Evolutionary conservation across 2,797 vertebrate species (phyloP).

Genomic region (Myioborus miniatus): DNA sequence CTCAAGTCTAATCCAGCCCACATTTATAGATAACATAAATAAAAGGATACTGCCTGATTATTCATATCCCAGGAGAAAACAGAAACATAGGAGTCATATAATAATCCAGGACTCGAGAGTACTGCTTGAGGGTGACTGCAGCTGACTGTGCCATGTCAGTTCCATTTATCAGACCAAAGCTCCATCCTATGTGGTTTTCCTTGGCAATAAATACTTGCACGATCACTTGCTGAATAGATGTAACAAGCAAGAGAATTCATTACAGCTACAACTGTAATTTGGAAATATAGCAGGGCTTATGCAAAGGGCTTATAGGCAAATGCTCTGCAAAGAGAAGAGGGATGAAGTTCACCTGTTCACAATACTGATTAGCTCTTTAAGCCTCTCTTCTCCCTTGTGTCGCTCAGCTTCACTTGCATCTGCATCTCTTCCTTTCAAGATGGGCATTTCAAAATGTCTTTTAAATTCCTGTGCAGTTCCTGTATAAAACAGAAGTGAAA

Average conservation of each 20-base stretch:
- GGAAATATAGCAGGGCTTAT: not conserved
- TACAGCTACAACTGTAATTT: not conserved
- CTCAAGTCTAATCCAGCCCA: not conserved
- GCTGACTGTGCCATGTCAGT: not conserved
- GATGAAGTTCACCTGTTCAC: constrained; percentile 86
- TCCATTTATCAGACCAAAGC: not conserved
- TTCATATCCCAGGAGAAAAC: not conserved
- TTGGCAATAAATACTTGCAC: not conserved
- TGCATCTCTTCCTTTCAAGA: constrained; percentile 93
- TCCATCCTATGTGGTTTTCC: not conserved
- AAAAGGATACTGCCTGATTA: not conserved
- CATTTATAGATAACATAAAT: not conserved
- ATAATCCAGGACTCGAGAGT: not conserved
- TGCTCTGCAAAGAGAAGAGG: not conserved
- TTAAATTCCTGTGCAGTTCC: constrained; percentile 97
- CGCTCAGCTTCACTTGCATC: constrained; percentile 88
- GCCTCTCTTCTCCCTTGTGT: constrained; percentile 88
- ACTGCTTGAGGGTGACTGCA: not conserved
- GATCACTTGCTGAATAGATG: not conserved
- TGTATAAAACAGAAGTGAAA: constrained; percentile 61
- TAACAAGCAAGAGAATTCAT: constrained; percentile 8
- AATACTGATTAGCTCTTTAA: constrained; percentile 90
- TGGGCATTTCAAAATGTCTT: constrained; percentile 93
- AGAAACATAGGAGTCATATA: not conserved
- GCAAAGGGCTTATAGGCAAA: not conserved